Percentiles rank a stretch among this genome's conserved stretches.
Conservation (phyloP, 2,113 vertebrate species). For the Petrocephalus zakoni region DNA sequence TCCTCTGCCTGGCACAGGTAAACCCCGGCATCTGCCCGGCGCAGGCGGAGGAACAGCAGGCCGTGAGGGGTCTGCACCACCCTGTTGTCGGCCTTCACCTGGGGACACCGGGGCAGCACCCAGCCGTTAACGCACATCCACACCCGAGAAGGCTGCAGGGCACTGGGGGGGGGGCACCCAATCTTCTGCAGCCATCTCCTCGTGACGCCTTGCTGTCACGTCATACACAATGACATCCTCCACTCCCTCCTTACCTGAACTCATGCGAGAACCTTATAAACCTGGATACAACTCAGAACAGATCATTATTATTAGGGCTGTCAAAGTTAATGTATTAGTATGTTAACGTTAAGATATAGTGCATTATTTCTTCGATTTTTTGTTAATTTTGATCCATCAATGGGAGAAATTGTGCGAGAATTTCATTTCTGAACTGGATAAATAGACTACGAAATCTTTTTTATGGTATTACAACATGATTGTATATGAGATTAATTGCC, state of each 20-base stretch:
- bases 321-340: no score
- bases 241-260: no score
- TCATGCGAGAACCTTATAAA: no score
- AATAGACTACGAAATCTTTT: background rate
- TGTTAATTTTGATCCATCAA: no score
- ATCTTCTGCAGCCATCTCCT: background rate
- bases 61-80: constrained; percentile 80
- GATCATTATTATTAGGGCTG: no score
- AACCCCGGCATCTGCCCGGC: constrained; percentile 70
- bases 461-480: background rate
- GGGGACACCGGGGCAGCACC: background rate
- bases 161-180: background rate
- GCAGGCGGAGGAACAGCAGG: constrained; percentile 77
- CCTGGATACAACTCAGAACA: no score
- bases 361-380: no score
- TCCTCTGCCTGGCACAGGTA: constrained; percentile 92
- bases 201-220: no score
- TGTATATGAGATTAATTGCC: background rate
- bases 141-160: background rate
- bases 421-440: background rate
- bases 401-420: background rate
- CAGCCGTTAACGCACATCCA: constrained; percentile 2
- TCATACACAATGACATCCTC: no score
- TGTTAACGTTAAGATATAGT: no score
- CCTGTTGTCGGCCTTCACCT: constrained; percentile 80